These are phyloP conservation scores for Zaprionus nigranus DNA, from an alignment of 1,140 invertebrate genomes.

Conservation along the genomic window DNA sequence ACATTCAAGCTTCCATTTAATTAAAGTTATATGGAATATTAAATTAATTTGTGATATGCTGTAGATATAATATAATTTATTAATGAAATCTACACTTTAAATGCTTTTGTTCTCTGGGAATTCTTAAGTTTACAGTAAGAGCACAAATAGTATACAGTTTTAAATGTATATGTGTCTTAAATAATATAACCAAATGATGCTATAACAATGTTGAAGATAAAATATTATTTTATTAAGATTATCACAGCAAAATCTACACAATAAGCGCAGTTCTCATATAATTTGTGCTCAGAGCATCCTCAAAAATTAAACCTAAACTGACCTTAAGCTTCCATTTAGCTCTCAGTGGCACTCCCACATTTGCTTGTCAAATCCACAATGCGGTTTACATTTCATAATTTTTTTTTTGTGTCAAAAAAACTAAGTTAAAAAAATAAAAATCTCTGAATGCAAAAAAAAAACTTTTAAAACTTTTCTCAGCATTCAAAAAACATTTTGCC, in stretches of 20 bases:
- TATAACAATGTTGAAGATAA: neutral
- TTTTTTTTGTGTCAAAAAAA: neutral
- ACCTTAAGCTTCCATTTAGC: neutral
- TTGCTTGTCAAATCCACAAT: neutral
- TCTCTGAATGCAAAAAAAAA: conserved; percentile 9
- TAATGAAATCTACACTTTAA: too few relatives aligned
- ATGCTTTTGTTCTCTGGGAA: neutral
- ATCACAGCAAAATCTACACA: neutral
- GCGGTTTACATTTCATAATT: neutral
- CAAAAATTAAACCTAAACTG: neutral
- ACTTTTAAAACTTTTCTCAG: neutral
- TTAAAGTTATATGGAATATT: too few relatives aligned
- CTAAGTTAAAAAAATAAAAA: neutral
- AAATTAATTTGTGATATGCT: too few relatives aligned
- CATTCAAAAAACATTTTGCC: neutral
- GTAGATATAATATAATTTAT: too few relatives aligned
- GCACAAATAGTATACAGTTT: neutral
- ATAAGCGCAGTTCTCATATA: neutral
- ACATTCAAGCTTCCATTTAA: too few relatives aligned
- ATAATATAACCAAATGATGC: neutral
- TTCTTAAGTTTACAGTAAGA: too few relatives aligned
- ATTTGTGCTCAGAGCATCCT: neutral
- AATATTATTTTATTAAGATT: neutral
- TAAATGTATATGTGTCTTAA: too few relatives aligned
- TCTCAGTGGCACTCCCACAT: neutral